Percentiles rank a stretch among this genome's conserved stretches.
Conservation (phyloP, 2,113 vertebrate genomes). For the Vicugna pacos region DNA sequence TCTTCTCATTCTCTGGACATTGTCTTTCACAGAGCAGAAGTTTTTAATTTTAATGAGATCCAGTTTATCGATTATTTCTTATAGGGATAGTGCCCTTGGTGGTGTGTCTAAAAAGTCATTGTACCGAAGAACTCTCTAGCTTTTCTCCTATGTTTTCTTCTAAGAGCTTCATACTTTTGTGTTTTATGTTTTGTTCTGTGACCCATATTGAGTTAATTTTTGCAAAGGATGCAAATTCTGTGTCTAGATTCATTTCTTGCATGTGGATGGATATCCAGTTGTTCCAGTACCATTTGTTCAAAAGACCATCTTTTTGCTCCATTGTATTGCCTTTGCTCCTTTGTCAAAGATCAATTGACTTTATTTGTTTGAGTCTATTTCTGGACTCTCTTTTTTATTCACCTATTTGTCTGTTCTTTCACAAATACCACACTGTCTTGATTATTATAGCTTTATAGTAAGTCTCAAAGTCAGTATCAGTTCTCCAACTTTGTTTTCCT, state of each 20-base stretch:
- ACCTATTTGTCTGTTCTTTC: not conserved
- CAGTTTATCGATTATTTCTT: not conserved
- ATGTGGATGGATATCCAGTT: not conserved
- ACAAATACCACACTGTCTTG: not conserved
- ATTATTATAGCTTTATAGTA: not conserved
- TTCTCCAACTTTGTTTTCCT: not conserved
- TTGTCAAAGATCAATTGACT: not conserved
- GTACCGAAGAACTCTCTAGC: not conserved
- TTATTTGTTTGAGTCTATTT: not conserved
- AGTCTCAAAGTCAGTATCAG: not conserved
- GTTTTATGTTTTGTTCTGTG: not conserved
- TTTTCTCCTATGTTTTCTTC: not conserved
- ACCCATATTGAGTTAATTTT: not conserved
- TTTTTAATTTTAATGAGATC: not conserved
- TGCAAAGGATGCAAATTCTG: not conserved
- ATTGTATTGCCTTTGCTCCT: not conserved
- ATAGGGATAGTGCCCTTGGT: not conserved
- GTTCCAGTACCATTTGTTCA: not conserved
- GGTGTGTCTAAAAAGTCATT: not conserved
- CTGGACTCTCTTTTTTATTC: not conserved
- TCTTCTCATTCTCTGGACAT: not conserved
- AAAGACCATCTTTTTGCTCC: not conserved
- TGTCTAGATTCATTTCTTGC: not conserved
- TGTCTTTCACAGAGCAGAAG: not conserved
- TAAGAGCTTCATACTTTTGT: not conserved